A percentile compares a stretch with the other conserved stretches of the same genome.
phyloP scores from a whole-genome alignment of 2,113 vertebrate species.

The Marcusenius ussheri region DNA sequence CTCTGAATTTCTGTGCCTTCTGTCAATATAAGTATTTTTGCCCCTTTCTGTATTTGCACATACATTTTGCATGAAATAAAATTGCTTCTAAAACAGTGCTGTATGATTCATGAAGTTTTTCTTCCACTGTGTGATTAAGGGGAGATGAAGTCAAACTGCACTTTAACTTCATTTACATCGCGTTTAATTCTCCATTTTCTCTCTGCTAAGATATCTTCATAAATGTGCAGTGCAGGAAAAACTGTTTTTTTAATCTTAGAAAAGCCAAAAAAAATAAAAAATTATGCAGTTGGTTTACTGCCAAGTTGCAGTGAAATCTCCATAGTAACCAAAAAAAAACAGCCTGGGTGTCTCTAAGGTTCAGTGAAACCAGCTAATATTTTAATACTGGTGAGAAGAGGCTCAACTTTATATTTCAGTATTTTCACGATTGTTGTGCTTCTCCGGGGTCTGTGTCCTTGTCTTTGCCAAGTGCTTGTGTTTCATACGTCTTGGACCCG shows the following conservation, averaged over 20 bases:
- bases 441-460: background rate
- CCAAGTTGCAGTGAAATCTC: slow-evolving; percentile 1
- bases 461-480: background rate
- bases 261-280: background rate
- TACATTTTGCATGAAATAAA: background rate
- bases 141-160: background rate
- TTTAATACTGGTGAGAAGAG: background rate
- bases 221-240: background rate
- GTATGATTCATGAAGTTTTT: background rate
- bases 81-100: background rate
- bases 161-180: background rate
- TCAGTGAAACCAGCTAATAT: background rate
- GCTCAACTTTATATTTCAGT: background rate
- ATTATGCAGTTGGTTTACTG: background rate
- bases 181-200: background rate
- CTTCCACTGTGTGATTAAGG: background rate
- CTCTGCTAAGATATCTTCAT: background rate
- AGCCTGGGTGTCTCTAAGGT: background rate
- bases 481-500: background rate
- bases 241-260: background rate
- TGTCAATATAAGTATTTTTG: background rate
- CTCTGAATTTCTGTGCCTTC: background rate
- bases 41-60: background rate
- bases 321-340: slow-evolving; percentile 17
- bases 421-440: background rate